Conservation (phyloP, 2,113 vertebrate genomes). For the Serranochromis macrocephalus region DNA sequence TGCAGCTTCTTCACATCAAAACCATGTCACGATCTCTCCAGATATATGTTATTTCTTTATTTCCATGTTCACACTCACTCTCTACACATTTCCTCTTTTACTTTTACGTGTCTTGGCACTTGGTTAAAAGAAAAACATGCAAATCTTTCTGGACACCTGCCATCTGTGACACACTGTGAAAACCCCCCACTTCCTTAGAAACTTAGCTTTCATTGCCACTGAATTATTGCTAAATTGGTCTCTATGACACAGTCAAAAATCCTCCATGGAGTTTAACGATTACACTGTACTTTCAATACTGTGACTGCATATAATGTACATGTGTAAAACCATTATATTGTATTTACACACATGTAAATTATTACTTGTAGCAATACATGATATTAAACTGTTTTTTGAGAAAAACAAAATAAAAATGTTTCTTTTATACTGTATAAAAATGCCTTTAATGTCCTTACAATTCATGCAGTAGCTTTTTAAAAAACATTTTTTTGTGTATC, state of each 20-base stretch:
- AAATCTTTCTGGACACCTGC: background rate
- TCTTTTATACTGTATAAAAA: background rate
- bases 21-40: background rate
- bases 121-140: constrained; percentile 6
- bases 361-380: background rate
- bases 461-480: background rate
- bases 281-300: background rate
- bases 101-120: background rate
- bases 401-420: background rate
- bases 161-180: background rate
- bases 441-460: background rate
- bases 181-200: rapidly evolving
- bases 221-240: background rate
- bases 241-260: background rate
- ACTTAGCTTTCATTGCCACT: background rate
- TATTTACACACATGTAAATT: background rate
- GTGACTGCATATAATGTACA: background rate
- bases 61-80: background rate
- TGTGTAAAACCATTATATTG: background rate
- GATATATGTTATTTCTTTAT: constrained; percentile 1
- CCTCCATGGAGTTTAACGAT: background rate
- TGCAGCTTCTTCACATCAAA: constrained; percentile 32
- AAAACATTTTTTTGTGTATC: rapidly evolving
- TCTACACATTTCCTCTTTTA: background rate
- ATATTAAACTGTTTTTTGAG: background rate